Base-by-base conservation (phyloP, 2,888 invertebrate genomes). In the Orchesellides sinensis region DNA sequence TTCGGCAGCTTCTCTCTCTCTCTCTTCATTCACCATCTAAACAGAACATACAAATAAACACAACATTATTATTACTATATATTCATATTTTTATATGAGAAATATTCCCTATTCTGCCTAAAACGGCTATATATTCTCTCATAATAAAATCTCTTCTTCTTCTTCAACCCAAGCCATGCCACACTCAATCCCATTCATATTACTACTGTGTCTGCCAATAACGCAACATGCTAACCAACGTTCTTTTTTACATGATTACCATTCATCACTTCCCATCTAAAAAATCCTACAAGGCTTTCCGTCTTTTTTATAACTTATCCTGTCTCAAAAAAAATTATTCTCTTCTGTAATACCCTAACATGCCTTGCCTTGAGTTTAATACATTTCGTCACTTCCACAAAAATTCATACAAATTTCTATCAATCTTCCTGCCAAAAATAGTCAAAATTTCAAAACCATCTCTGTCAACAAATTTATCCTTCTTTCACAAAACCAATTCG, bases 271-370 rank as follows among this genome's bases (percentile, higher is more conserved):
- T 70, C 25, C 70, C 63, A 63, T 45, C 35, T 65, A 29, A 66
- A 66, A 79, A 79, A 79, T 49, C 47, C 32, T 27, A 72, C 79
- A 79, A 79, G 79, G 79, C 65, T 79, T 79, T 79, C 79, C 79
- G 79, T 79, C 79, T 79, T 79, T 79, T 79, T 79, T 70, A 23
- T 35, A 32, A 8, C 21, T 63, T 74, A 65, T 74, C 52, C 25
- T 54, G n/a, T n/a, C 47, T 47, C 47, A n/a, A n/a, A n/a, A n/a
- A n/a, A n/a, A n/a, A n/a, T n/a, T n/a, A n/a, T n/a, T n/a, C n/a
- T n/a, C n/a, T n/a, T n/a, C n/a, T n/a, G n/a, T n/a, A n/a, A n/a
- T n/a, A n/a, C n/a, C n/a, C n/a, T n/a, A n/a, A n/a, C n/a, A n/a
- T n/a, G n/a, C n/a, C n/a, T n/a, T n/a, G n/a, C n/a, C n/a, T n/a